Conservation (phyloP, 2,797 vertebrate species). For the Harpagifer antarcticus region DNA sequence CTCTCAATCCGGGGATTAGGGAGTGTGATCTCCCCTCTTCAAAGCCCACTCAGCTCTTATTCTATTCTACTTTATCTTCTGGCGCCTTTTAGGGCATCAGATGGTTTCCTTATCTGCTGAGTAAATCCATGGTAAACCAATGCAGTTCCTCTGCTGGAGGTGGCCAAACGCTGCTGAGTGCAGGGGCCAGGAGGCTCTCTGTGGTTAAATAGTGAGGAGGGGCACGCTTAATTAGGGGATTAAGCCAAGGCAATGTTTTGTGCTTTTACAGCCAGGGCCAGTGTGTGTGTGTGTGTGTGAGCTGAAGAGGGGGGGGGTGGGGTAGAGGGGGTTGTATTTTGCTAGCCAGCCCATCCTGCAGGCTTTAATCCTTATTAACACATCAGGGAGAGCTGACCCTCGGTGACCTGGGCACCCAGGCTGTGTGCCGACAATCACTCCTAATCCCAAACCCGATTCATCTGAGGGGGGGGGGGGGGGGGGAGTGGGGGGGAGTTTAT, state of each 20-base stretch:
- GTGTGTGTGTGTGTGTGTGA: slow-evolving; percentile 53
- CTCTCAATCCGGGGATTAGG: slow-evolving; percentile 83
- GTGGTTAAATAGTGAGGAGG: slow-evolving; percentile 80
- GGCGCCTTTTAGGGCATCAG: slow-evolving; percentile 72
- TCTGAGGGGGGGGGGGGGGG: slow-evolving; percentile 32
- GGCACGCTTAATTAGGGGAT: slow-evolving; percentile 87
- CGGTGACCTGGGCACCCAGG: slow-evolving; percentile 84
- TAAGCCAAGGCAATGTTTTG: slow-evolving; percentile 80
- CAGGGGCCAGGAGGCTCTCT: slow-evolving; percentile 73
- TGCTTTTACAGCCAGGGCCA: slow-evolving; percentile 80
- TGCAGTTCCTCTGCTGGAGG: slow-evolving; percentile 83
- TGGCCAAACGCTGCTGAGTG: slow-evolving; percentile 80
- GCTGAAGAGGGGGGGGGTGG: slow-evolving; percentile 19
- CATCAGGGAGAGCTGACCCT: slow-evolving; percentile 85
- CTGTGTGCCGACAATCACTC: slow-evolving; percentile 86
- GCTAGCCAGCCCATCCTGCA: slow-evolving; percentile 75
- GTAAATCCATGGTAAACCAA: slow-evolving; percentile 86
- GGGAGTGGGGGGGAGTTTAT: slow-evolving; percentile 13
- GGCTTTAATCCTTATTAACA: slow-evolving; percentile 86
- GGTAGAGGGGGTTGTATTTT: slow-evolving; percentile 67
- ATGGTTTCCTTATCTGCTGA: slow-evolving; percentile 83
- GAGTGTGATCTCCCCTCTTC: slow-evolving; percentile 85
- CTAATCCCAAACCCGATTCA: slow-evolving; percentile 79
- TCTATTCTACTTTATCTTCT: slow-evolving; percentile 82
- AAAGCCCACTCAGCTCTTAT: slow-evolving; percentile 78